Evolutionary conservation across 2,113 vertebrate species (phyloP).

Genomic region (Tylochromis polylepis): DNA sequence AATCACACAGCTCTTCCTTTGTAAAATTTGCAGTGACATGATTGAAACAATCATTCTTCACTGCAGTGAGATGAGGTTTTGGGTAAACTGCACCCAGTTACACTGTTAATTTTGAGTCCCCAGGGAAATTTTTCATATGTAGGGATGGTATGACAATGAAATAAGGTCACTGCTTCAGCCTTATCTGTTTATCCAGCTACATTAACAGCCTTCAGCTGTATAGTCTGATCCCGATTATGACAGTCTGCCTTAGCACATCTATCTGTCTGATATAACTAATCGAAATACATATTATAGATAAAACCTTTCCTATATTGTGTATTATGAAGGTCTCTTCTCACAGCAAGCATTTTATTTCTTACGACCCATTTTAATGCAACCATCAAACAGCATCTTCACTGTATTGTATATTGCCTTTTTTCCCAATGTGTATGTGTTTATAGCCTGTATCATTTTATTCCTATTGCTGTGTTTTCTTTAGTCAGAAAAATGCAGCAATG

Average conservation of each 20-base stretch:
- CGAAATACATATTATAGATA: neutral
- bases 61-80: neutral
- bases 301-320: neutral
- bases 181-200: constrained; percentile 52
- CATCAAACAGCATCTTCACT: neutral
- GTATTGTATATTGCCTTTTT: neutral
- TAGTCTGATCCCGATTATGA: neutral
- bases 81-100: constrained; percentile 40
- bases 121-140: neutral
- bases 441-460: neutral
- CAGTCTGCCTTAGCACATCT: neutral
- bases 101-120: constrained; percentile 38
- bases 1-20: constrained; percentile 31
- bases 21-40: constrained; percentile 66
- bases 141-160: constrained; percentile 38
- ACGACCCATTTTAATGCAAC: neutral
- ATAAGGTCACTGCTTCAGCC: constrained; percentile 49
- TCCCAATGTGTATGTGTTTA: neutral
- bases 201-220: neutral
- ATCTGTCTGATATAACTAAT: neutral
- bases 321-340: neutral
- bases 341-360: neutral
- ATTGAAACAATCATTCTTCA: constrained; percentile 72
- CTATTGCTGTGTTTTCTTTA: neutral
- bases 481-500: neutral